Evolutionary conservation across 2,888 invertebrate genomes (phyloP).

Genomic region (Hofmannophila pseudospretella): DNA sequence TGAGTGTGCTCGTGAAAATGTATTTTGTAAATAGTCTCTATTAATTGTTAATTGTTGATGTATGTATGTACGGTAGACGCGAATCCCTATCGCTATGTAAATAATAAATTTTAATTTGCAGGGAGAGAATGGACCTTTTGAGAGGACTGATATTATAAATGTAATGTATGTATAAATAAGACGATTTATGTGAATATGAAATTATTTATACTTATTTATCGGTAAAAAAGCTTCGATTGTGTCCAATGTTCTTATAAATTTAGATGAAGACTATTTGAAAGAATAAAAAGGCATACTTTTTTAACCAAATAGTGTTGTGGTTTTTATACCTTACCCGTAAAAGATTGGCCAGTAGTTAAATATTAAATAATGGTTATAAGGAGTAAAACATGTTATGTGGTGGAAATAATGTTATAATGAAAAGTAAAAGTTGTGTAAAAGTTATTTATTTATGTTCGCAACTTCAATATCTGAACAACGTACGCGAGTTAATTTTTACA

Average conservation of each 20-base stretch:
- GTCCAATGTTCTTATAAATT: slow-evolving; percentile 79
- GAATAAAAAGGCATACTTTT: slow-evolving; percentile 78
- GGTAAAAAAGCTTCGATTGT: slow-evolving; percentile 78
- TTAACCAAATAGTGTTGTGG: slow-evolving; percentile 68
- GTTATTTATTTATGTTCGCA: slow-evolving; percentile 73
- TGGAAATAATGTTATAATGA: no score
- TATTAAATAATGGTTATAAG: background rate
- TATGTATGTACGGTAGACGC: slow-evolving; percentile 76
- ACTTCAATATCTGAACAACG: slow-evolving; percentile 71
- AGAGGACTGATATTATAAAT: slow-evolving; percentile 78
- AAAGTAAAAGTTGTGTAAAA: slow-evolving; percentile 53
- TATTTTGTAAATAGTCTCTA: slow-evolving; percentile 78
- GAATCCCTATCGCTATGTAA: slow-evolving; percentile 78
- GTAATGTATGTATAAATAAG: slow-evolving; percentile 77
- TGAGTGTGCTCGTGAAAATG: slow-evolving; percentile 57
- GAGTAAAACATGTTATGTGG: background rate
- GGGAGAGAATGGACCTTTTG: slow-evolving; percentile 78
- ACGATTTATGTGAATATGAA: slow-evolving; percentile 77
- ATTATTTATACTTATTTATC: slow-evolving; percentile 79
- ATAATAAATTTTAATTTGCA: slow-evolving; percentile 76
- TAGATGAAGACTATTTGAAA: slow-evolving; percentile 78
- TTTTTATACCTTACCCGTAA: slow-evolving; percentile 26
- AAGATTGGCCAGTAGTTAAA: no score
- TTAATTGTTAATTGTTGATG: slow-evolving; percentile 78
- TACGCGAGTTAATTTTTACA: slow-evolving; percentile 69